These are phyloP conservation scores for Lepilemur septentrionalis DNA, from an alignment of 2,797 vertebrate genomes.

Conservation along the genomic window DNA sequence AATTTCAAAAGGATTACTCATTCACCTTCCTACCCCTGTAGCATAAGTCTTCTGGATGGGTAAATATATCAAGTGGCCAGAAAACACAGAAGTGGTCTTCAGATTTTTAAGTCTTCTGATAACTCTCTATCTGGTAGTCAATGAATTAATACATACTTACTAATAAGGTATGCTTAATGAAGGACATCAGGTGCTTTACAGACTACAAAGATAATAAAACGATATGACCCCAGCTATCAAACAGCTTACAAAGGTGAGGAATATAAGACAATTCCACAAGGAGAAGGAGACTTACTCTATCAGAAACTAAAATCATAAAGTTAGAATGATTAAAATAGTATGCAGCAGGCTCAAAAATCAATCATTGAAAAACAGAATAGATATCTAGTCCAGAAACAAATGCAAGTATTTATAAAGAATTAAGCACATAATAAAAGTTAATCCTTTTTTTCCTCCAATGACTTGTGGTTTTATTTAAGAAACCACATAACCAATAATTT, in stretches of 20 bases:
- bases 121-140: neutral
- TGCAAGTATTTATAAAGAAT: constrained; percentile 1
- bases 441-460: neutral
- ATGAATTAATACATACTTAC: neutral
- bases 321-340: neutral
- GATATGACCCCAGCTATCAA: neutral
- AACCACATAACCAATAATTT: too few species aligned
- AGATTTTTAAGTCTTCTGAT: constrained; percentile 22
- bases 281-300: neutral
- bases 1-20: neutral
- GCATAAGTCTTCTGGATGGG: neutral
- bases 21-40: neutral
- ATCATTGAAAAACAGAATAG: neutral
- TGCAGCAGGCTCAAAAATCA: neutral
- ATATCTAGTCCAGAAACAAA: constrained; percentile 27
- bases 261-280: neutral
- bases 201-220: constrained; percentile 20
- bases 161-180: neutral
- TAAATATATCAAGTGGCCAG: neutral
- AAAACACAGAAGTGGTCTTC: neutral
- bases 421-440: constrained; percentile 23
- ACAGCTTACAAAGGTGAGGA: neutral
- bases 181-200: neutral
- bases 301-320: neutral
- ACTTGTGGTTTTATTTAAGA: neutral